Base-by-base conservation (phyloP, 2,113 vertebrate genomes). In the Coreoperca whiteheadi region DNA sequence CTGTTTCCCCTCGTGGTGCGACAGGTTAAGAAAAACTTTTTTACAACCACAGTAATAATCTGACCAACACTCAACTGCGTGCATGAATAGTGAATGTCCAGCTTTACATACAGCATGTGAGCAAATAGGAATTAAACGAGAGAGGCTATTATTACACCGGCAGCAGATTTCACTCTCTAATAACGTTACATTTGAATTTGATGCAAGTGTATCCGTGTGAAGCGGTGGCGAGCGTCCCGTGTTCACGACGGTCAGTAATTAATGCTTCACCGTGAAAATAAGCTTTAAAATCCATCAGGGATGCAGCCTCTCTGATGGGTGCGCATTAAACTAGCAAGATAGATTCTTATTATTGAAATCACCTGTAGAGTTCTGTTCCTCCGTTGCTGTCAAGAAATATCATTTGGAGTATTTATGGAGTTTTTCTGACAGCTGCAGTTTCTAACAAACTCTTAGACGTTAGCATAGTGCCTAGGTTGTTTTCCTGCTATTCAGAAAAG, bases 401-500 rank as follows among this genome's bases (percentile, higher is more conserved):
- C 6, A 51, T 77, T 37, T 32, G 16, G 21, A 34, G 20, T n/a
- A n/a, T n/a, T n/a, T n/a, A n/a, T n/a, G 48, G 16, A 54, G 37
- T 51, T 72, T 56, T 28, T 12, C 10, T 1, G 25, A 32, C n/a
- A 6, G 23, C 30, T 50, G 51, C 28, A 34, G 66, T 43, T 71
- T 53, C 8, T 50, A 28, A 50, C 61, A 41, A 14, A 41, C 23
- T 21, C 41, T 20, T 5, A 23, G 50, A n/a, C 20, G 32, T 57
- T 21, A 8, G 56, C 1, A 2, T 9, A 20, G 23, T 8, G 25
- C 43, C 54, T n/a, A 10, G 18, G 4, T 25, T 59, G 60, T 30
- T 82, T 41, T 16, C n/a, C 41, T 20, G 56, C 25, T 51, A 56
- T 67, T 82, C 81, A 69, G 41, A 66, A 48, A 21, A 72, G 76